phyloP scores from a whole-genome alignment of 64 coral and sea anemone species.

The Exaiptasia diaphana region DNA sequence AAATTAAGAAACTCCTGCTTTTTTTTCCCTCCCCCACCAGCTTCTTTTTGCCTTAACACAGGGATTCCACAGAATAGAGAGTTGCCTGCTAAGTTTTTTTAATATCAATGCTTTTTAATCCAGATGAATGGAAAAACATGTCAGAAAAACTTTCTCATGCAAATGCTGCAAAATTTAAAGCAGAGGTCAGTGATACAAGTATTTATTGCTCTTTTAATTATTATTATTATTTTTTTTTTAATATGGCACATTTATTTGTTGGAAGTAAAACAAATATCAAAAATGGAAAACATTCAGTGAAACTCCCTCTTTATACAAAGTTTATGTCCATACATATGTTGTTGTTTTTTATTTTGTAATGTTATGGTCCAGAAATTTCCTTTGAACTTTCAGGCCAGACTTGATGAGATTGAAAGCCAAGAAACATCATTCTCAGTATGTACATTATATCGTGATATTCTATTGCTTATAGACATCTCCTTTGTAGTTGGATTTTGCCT shows the following conservation, averaged over 20 bases:
- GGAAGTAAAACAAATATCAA: background rate
- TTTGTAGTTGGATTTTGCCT: no score
- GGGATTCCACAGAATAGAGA: no score
- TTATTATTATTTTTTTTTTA: background rate
- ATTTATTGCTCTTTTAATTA: background rate
- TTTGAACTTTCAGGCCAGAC: conserved; percentile 59
- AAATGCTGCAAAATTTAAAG: conserved; percentile 66
- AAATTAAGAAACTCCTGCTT: no score
- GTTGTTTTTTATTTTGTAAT: background rate
- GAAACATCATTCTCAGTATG: conserved; percentile 83
- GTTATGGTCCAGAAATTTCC: no score
- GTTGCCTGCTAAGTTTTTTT: no score
- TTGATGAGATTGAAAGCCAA: conserved; percentile 92
- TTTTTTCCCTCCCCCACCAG: no score
- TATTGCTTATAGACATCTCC: no score
- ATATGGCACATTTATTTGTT: background rate
- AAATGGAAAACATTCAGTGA: background rate
- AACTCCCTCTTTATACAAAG: no score
- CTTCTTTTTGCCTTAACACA: no score
- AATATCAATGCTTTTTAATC: no score
- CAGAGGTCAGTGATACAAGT: conserved; percentile 41
- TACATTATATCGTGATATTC: background rate
- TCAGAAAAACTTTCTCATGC: conserved; percentile 76
- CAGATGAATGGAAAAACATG: conserved; percentile 94
- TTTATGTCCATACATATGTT: background rate